Evolutionary conservation across 2,888 invertebrate genomes (phyloP), one percentile per base, ranked within the genome.

Genomic region (Selenia dentaria): DNA sequence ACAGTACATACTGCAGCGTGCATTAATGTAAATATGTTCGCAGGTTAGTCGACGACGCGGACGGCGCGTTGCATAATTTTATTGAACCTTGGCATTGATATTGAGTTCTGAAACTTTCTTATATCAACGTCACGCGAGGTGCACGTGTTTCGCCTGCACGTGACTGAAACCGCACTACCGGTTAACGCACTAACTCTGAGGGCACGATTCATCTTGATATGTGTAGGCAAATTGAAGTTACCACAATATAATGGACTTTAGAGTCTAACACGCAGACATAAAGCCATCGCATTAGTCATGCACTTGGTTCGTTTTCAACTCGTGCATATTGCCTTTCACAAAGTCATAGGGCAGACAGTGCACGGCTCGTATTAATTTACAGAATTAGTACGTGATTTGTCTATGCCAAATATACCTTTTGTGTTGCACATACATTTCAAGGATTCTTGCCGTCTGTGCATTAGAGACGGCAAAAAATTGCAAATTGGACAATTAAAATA

Each of bases 321-420:
- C 29, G 38, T n/a, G 28, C 42, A 20, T 33, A 34, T 16, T 38
- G 39, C 39, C 39, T 49, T 49, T 44, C 43, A 39, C 44, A 35
- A 40, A 49, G 43, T 49, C 49, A 49, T 44, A 49, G 49, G 43
- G 40, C 44, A 44, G 40, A 43, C 43, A 31, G 29, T 38, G 42
- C 48, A 39, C 26, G 48, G 20, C 32, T 18, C 47, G 31, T 39
- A 45, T 47, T 41, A 33, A 48, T 48, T 41, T 33, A 42, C 47
- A 38, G 25, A 33, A 34, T 33, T 48, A 38, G 28, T 33, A 37
- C 37, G 41, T 42, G 41, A 42, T 48, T 42, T 48, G 47, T 48
- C 47, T 34, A 41, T 32, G 41, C 27, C 41, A 32, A 37, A 36
- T 26, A 18, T 36, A 36, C 35, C 22, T 39, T 4, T 10, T 32